These are phyloP conservation scores for Agapornis roseicollis DNA, from an alignment of 2,113 vertebrate species.

Conservation along the genomic window DNA sequence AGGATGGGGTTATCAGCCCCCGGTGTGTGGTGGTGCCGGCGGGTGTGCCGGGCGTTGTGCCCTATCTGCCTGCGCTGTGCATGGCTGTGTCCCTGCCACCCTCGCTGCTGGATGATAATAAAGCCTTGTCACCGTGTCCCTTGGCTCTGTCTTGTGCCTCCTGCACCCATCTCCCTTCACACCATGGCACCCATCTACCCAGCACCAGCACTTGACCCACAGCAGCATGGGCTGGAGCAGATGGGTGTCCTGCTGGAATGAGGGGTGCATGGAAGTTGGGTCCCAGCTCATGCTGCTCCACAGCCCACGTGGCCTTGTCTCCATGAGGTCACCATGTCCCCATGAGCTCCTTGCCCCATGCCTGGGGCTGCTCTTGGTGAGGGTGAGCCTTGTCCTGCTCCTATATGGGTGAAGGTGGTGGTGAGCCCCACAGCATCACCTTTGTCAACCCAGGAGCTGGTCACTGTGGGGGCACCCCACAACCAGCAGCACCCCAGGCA, in stretches of 20 bases:
- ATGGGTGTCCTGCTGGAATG: neutral
- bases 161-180: neutral
- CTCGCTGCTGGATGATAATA: conserved; percentile 36
- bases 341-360: accelerated
- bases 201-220: accelerated
- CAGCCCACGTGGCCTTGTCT: neutral
- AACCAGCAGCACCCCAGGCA: neutral
- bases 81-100: neutral
- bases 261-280: accelerated
- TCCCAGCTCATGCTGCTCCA: accelerated
- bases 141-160: neutral
- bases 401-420: accelerated
- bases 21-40: neutral
- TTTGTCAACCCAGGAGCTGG: accelerated
- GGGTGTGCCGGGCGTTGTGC: neutral
- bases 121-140: conserved; percentile 26
- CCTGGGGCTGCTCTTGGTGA: accelerated
- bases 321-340: accelerated
- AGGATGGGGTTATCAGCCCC: neutral
- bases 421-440: neutral
- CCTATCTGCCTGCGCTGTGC: conserved; percentile 30
- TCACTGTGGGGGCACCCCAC: accelerated
- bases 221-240: accelerated
- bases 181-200: neutral
- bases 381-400: neutral